These are phyloP conservation scores for Podiceps cristatus DNA, from an alignment of 2,113 vertebrate genomes.

Conservation along the genomic window DNA sequence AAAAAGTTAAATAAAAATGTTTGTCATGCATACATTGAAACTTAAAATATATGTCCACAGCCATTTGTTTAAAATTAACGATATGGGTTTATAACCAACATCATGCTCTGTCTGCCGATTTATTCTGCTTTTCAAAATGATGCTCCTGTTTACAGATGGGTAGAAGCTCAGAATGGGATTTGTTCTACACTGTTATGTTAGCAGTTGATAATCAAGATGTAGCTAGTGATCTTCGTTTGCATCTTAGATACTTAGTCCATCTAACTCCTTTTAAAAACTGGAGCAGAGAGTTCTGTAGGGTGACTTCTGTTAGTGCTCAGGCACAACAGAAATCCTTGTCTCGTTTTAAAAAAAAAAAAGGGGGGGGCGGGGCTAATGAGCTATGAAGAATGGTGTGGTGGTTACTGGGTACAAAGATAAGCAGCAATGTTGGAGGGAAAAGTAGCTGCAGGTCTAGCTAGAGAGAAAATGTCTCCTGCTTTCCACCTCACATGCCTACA, in stretches of 20 bases:
- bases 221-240: not conserved
- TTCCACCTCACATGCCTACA: not conserved
- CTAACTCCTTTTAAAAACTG: not conserved
- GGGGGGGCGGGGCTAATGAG: not conserved
- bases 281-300: not conserved
- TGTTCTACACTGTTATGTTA: not conserved
- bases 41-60: not conserved
- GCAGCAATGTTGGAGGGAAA: not conserved
- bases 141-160: not conserved
- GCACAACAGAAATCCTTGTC: not conserved
- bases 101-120: not conserved
- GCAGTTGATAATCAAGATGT: not conserved
- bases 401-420: not conserved
- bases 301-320: not conserved
- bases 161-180: not conserved
- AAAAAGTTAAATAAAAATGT: not conserved
- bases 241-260: not conserved
- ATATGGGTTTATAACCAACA: not conserved
- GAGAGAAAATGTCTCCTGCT: not conserved
- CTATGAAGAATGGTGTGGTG: not conserved
- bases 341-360: not conserved
- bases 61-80: not conserved
- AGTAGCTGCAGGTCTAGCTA: not conserved
- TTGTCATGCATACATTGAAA: fast-evolving
- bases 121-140: not conserved